These are phyloP conservation scores for Drosophila gunungcola DNA, from an alignment of 1,140 invertebrate species.

Conservation along the genomic window DNA sequence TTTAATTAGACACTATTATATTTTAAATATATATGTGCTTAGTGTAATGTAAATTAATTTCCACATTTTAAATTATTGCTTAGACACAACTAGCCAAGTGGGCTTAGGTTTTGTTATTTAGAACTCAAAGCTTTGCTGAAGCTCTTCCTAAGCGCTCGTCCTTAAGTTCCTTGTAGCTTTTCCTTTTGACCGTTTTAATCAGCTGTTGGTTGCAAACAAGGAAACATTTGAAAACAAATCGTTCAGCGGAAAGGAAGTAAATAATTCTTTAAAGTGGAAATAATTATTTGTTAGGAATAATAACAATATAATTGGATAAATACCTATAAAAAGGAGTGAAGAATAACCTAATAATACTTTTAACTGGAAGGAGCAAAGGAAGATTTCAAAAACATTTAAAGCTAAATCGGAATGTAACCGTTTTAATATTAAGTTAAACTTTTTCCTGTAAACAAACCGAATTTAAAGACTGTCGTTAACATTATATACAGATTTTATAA, in stretches of 20 bases:
- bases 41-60: too few species aligned
- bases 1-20: too few species aligned
- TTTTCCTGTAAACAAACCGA: not conserved
- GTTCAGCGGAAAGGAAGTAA: slow-evolving; percentile 70
- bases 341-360: not conserved
- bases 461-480: not conserved
- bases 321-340: not conserved
- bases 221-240: slow-evolving; percentile 76
- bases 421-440: not conserved
- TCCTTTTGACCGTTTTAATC: slow-evolving; percentile 19
- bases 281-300: not conserved
- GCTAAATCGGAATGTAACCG: not conserved
- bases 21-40: too few species aligned
- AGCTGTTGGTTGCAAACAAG: slow-evolving; percentile 48
- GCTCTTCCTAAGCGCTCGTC: slow-evolving; percentile 11
- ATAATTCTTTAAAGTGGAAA: slow-evolving; percentile 6
- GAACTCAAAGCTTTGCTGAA: not conserved
- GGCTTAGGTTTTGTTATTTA: not conserved
- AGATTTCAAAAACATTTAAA: not conserved
- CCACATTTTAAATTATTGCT: too few species aligned
- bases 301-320: not conserved
- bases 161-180: slow-evolving; percentile 1
- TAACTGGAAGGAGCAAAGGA: not conserved
- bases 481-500: not conserved
- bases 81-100: not conserved